Evolutionary conservation across 1,140 invertebrate genomes (phyloP).

Genomic region (Goniozus legneri): DNA sequence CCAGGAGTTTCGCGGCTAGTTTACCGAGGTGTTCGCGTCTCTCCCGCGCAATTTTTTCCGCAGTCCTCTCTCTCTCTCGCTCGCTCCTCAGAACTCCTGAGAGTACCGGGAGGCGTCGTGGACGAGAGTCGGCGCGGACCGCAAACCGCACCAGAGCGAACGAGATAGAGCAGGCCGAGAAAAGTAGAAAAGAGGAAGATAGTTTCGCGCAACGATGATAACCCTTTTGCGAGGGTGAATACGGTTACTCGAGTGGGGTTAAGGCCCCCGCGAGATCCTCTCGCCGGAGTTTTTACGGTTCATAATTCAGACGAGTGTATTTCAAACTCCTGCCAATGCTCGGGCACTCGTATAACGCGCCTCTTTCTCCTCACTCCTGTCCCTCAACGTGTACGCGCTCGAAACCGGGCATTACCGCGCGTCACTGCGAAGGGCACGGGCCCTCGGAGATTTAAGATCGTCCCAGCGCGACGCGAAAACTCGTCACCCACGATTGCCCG

Average conservation of each 20-base stretch:
- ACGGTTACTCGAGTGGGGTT: slow-evolving; percentile 40
- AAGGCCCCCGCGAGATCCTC: slow-evolving; percentile 38
- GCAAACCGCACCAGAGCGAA: slow-evolving; percentile 51
- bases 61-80: too few species aligned
- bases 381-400: slow-evolving; percentile 9
- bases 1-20: slow-evolving; percentile 28
- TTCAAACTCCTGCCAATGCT: slow-evolving; percentile 52
- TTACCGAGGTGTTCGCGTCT: slow-evolving; percentile 37
- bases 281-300: slow-evolving; percentile 48
- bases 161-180: too few species aligned
- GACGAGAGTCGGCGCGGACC: too few species aligned
- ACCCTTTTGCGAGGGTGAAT: slow-evolving; percentile 48
- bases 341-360: too few species aligned
- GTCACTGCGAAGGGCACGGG: slow-evolving; percentile 37
- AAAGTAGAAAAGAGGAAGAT: too few species aligned
- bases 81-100: too few species aligned
- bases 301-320: slow-evolving; percentile 54
- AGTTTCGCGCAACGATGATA: slow-evolving; percentile 50
- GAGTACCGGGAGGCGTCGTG: too few species aligned
- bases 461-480: slow-evolving; percentile 41
- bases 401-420: slow-evolving; percentile 33
- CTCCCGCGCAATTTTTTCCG: too few species aligned
- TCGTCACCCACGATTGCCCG: slow-evolving; percentile 40
- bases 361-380: slow-evolving; percentile 23
- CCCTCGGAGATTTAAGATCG: slow-evolving; percentile 38